Evolutionary conservation across 2,888 invertebrate genomes (phyloP).

Genomic region (Aphelenchoides bicaudatus): DNA sequence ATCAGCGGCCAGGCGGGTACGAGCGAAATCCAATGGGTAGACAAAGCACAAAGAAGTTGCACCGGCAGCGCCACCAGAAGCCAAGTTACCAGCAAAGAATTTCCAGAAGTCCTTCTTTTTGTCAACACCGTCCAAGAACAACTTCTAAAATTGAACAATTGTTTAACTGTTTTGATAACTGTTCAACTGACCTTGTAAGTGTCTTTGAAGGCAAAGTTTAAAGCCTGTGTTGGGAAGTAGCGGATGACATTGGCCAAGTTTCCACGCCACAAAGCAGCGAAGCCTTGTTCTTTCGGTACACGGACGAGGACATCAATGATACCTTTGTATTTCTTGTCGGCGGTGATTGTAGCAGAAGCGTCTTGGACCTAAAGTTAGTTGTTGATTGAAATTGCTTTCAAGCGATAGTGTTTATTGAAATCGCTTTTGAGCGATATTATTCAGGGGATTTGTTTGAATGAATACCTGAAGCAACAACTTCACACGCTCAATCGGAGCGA

Average conservation of each 20-base stretch:
- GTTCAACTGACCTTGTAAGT: slow-evolving; percentile 59
- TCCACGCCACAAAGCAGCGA: slow-evolving; percentile 64
- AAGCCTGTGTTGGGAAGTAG: slow-evolving; percentile 88
- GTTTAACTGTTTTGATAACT: slow-evolving; percentile 2
- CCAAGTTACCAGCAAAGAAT: slow-evolving; percentile 69
- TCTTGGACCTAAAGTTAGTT: slow-evolving; percentile 57
- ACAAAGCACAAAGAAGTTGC: slow-evolving; percentile 89
- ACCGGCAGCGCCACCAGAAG: slow-evolving; percentile 88
- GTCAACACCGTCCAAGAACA: slow-evolving; percentile 63
- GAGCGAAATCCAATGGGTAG: slow-evolving; percentile 88
- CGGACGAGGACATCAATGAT: slow-evolving; percentile 57
- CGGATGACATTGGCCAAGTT: slow-evolving; percentile 61
- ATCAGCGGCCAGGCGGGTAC: slow-evolving; percentile 82
- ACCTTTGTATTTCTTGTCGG: slow-evolving; percentile 58
- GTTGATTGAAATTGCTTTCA: too few species aligned
- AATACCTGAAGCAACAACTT: slow-evolving; percentile 77
- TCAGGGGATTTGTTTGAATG: too few species aligned
- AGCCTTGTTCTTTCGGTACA: slow-evolving; percentile 60
- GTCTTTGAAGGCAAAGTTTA: slow-evolving; percentile 86
- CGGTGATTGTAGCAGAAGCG: slow-evolving; percentile 52
- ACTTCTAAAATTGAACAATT: background rate
- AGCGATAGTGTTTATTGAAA: too few species aligned
- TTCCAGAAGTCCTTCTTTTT: slow-evolving; percentile 85
- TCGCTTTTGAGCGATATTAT: too few species aligned
- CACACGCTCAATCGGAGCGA: slow-evolving; percentile 90